Percentiles rank a stretch among this genome's conserved stretches.
phyloP scores from a whole-genome alignment of 2,113 vertebrate species.

The Prochilodus magdalenae region DNA sequence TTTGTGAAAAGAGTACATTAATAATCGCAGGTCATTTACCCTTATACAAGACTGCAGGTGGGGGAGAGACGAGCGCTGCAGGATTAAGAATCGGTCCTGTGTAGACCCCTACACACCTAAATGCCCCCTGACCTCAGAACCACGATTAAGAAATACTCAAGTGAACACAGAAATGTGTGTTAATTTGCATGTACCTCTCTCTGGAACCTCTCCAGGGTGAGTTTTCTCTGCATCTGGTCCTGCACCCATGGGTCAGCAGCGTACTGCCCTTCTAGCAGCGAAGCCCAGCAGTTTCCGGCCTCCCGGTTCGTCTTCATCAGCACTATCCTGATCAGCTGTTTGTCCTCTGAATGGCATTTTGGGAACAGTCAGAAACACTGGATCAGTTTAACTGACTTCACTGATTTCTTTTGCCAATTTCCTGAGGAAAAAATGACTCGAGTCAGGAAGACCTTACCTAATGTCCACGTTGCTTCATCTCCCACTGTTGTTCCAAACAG shows the following conservation, averaged over 20 bases:
- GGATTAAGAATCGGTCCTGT: too few species aligned
- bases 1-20: too few species aligned
- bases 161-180: too few species aligned
- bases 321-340: slow-evolving; percentile 89
- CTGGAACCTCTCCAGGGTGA: slow-evolving; percentile 95
- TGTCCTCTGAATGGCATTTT: slow-evolving; percentile 83
- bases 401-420: too few species aligned
- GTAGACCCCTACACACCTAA: too few species aligned
- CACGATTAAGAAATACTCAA: too few species aligned
- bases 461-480: slow-evolving; percentile 95
- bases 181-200: slow-evolving; percentile 81
- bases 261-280: slow-evolving; percentile 91
- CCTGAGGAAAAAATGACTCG: too few species aligned
- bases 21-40: too few species aligned
- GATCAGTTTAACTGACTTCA: too few species aligned
- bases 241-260: slow-evolving; percentile 93
- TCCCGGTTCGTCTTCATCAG: slow-evolving; percentile 94
- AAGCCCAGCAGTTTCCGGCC: slow-evolving; percentile 95
- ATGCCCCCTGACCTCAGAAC: too few species aligned
- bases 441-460: slow-evolving; percentile 78
- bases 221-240: slow-evolving; percentile 98
- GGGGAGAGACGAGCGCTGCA: too few species aligned
- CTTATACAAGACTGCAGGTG: too few species aligned
- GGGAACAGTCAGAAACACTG: background rate
- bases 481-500: slow-evolving; percentile 89